Base-by-base conservation (phyloP, 2,888 invertebrate genomes). In the Agriopis leucophaearia region DNA sequence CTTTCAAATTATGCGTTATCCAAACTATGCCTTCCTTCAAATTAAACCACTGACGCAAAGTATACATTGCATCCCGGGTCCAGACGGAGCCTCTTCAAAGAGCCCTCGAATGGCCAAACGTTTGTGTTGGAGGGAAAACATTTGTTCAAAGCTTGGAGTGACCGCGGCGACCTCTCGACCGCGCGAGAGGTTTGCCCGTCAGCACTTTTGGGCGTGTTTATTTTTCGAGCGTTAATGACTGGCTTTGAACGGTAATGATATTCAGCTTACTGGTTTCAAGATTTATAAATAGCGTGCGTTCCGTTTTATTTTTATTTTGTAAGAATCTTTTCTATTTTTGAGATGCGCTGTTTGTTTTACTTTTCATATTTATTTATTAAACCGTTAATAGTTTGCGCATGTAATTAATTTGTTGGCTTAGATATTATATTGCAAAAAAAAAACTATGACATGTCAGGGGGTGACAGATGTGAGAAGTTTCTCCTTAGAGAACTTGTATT, bases 141-240 rank as follows among this genome's bases (percentile, higher is more conserved):
- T 85, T 83, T 83, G 82, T 82, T 78, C 77, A 83, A 80, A 64
- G 55, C 51, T 64, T 50, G 50, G 64, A 60, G 59, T 55, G 68
- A 68, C 81, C 81, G 81, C 74, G 62, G 52, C 81, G 83, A 85
- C 84, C 86, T 80, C 87, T 85, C 84, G 81, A 83, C 82, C 82
- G 79, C 74, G 75, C 78, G 83, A 86, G 83, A 79, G 81, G 60
- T 65, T 63, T 50, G 62, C n/a, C 55, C 58, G 59, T 71, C 66
- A 66, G 52, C 68, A 66, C 65, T 69, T 68, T 64, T 55, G 13
- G 61, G 47, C 35, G 36, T 64, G 70, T 71, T 70, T 71, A 51
- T 69, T 59, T 64, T 64, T 51, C 15, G 13, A 51, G 38, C 56
- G 50, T 45, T 68, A 69, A 69, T 69, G 64, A 64, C 64, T 45